Conservation (phyloP, 2,113 vertebrate genomes). For the Sinosuthora webbiana region DNA sequence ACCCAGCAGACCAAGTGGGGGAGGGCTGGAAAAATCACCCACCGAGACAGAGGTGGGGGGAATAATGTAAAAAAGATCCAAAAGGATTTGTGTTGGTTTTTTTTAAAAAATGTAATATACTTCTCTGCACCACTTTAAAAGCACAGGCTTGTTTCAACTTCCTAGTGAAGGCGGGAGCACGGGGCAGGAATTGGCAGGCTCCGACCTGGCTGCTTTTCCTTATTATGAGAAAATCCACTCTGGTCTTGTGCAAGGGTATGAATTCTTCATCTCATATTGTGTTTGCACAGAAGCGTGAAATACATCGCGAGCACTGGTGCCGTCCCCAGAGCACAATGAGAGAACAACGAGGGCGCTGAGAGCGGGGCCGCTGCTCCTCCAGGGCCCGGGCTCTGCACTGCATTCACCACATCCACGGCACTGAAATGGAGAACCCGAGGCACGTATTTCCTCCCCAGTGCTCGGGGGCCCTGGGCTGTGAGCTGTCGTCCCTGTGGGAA, state of each 20-base stretch:
- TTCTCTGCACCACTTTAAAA: not conserved
- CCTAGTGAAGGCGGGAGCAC: not conserved
- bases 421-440: not conserved
- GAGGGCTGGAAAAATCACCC: constrained; percentile 2
- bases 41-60: not conserved
- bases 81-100: not conserved
- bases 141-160: not conserved
- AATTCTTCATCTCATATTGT: constrained; percentile 37
- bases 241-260: not conserved
- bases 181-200: constrained; percentile 29
- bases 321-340: not conserved
- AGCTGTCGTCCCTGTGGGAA: not conserved
- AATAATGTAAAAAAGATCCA: not conserved
- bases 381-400: not conserved
- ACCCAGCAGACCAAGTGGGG: not conserved
- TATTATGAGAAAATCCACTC: constrained; percentile 18
- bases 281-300: constrained; percentile 45
- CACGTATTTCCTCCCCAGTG: not conserved
- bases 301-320: not conserved
- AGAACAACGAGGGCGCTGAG: constrained; percentile 25
- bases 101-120: not conserved
- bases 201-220: not conserved
- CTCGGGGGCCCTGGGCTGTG: not conserved
- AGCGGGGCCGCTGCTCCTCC: not conserved
- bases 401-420: not conserved